Percentiles rank a stretch among this genome's conserved stretches.
Evolutionary conservation across 1,140 invertebrate species (phyloP).

Genomic region (Globodera ellingtonae): DNA sequence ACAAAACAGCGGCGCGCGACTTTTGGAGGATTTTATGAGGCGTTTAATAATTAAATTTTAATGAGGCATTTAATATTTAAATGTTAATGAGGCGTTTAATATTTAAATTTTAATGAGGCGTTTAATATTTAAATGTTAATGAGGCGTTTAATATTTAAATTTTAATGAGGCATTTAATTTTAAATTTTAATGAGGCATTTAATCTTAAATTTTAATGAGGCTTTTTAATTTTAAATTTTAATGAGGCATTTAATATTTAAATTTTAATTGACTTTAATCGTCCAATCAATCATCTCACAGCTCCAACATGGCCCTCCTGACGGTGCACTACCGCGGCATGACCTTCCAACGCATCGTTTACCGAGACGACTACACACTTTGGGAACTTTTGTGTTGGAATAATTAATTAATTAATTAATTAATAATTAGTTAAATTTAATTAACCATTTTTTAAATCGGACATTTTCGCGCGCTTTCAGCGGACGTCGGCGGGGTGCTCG

Average conservation of each 20-base stretch:
- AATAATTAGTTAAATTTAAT: no score
- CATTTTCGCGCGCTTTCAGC: constrained; percentile 31
- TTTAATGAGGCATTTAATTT: background rate
- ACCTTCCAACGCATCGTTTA: constrained; percentile 32
- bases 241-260: constrained; percentile 21
- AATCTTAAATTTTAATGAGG: constrained; percentile 23
- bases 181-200: constrained; percentile 6
- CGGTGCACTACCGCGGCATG: constrained; percentile 20
- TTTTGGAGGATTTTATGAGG: constrained; percentile 32
- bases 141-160: constrained; percentile 24
- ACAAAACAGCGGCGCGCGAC: background rate
- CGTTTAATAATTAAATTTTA: constrained; percentile 15
- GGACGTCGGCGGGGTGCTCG: constrained; percentile 46
- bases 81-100: background rate
- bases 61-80: background rate
- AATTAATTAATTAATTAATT: background rate
- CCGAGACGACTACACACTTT: constrained; percentile 45
- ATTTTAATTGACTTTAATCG: constrained; percentile 10
- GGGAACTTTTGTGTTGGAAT: constrained; percentile 35
- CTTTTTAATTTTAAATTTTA: constrained; percentile 12
- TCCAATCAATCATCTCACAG: background rate
- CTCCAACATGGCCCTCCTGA: constrained; percentile 28
- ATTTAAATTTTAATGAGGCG: constrained; percentile 22
- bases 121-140: constrained; percentile 11
- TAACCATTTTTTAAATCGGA: background rate